These are phyloP conservation scores for Blastobasis lacticolella DNA, from an alignment of 2,888 invertebrate genomes.

Conservation along the genomic window DNA sequence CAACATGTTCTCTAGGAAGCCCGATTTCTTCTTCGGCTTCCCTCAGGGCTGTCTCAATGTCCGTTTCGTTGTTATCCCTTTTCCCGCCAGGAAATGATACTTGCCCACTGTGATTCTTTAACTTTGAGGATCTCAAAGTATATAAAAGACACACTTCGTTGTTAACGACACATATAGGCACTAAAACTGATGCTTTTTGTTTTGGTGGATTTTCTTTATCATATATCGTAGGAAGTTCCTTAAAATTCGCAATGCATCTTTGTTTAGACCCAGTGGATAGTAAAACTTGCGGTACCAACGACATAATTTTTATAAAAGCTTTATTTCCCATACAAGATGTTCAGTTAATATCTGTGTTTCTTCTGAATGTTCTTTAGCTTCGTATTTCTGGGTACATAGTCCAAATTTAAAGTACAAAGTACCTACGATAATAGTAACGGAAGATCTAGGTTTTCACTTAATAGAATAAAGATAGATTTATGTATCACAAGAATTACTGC, in stretches of 20 bases:
- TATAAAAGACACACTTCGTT: slow-evolving; percentile 85
- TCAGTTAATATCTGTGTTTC: no score
- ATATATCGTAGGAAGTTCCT: slow-evolving; percentile 56
- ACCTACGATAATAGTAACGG: no score
- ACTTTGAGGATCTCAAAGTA: slow-evolving; percentile 83
- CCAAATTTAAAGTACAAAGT: no score
- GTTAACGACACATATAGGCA: slow-evolving; percentile 83
- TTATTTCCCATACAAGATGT: not conserved
- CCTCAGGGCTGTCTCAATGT: slow-evolving; percentile 83
- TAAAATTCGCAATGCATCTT: slow-evolving; percentile 73
- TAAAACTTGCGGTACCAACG: slow-evolving; percentile 48
- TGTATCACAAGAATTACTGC: no score
- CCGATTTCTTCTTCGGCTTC: slow-evolving; percentile 94
- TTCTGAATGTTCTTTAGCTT: no score
- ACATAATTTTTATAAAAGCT: slow-evolving; percentile 24
- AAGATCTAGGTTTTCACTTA: no score
- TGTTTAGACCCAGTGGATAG: slow-evolving; percentile 70
- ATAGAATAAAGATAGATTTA: no score
- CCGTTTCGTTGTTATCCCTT: slow-evolving; percentile 76
- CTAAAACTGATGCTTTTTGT: slow-evolving; percentile 83
- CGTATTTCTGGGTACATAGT: no score
- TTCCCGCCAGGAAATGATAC: slow-evolving; percentile 92
- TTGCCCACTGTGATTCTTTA: slow-evolving; percentile 86
- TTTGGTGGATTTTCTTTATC: slow-evolving; percentile 19
- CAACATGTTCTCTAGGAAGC: slow-evolving; percentile 72